Evolutionary conservation across 1,140 invertebrate genomes (phyloP).

Genomic region (Goniozus legneri): DNA sequence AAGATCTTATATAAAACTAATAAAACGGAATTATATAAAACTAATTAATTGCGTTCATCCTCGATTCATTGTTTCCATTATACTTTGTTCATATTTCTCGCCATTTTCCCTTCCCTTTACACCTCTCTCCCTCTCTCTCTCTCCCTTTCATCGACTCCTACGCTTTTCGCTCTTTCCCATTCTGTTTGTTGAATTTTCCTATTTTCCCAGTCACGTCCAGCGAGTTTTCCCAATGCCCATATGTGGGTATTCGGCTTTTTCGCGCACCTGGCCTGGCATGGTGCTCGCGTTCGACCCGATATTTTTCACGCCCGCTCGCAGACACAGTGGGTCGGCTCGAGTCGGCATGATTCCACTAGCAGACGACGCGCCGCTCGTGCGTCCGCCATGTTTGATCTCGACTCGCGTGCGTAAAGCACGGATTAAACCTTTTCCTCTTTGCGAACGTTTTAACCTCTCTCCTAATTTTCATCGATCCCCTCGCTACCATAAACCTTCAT

Average conservation of each 20-base stretch:
- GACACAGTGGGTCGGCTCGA: not conserved
- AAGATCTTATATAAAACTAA: too few relatives aligned
- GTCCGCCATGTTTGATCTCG: slow-evolving; percentile 29
- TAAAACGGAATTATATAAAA: too few relatives aligned
- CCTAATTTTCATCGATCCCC: not conserved
- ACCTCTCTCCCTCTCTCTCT: slow-evolving; percentile 6
- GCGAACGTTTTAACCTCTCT: not conserved
- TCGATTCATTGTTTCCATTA: not conserved
- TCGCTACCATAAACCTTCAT: too few relatives aligned
- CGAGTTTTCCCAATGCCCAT: too few relatives aligned
- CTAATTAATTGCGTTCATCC: too few relatives aligned
- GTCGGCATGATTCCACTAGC: slow-evolving; percentile 14
- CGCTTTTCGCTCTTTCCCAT: not conserved
- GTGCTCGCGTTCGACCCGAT: not conserved
- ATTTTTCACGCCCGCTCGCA: not conserved
- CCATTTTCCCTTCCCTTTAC: not conserved
- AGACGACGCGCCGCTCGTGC: slow-evolving; percentile 23
- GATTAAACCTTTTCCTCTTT: too few relatives aligned
- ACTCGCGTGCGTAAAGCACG: too few relatives aligned
- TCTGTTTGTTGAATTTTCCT: not conserved
- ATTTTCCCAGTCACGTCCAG: not conserved
- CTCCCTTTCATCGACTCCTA: not conserved
- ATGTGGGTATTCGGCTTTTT: too few relatives aligned
- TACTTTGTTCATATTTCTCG: not conserved
- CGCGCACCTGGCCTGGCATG: too few relatives aligned